phyloP scores from a whole-genome alignment of 2,888 invertebrate species.

The Trichogramma evanescens region DNA sequence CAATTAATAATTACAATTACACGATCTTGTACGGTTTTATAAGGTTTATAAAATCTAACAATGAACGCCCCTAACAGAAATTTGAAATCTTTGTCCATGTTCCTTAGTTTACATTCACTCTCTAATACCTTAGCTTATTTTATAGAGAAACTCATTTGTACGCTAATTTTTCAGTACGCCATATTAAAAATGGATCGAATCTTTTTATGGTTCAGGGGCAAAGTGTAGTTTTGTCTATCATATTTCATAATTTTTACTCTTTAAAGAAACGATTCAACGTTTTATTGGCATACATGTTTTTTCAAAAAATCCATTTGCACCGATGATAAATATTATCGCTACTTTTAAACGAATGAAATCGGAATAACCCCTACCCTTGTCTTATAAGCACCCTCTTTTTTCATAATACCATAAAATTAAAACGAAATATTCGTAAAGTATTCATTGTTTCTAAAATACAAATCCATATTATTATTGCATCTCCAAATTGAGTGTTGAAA shows the following conservation, averaged over 20 bases:
- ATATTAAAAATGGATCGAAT: too few relatives aligned
- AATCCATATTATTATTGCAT: conserved; percentile 14
- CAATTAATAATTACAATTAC: conserved; percentile 18
- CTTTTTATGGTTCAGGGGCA: too few relatives aligned
- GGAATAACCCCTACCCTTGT: too few relatives aligned
- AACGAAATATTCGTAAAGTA: conserved; percentile 5
- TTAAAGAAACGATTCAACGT: conserved; percentile 3
- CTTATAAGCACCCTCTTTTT: not conserved
- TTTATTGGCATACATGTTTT: not conserved
- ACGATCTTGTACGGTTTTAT: conserved; percentile 27
- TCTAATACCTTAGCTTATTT: conserved; percentile 23
- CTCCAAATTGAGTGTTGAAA: not conserved
- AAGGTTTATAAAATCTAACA: conserved; percentile 35
- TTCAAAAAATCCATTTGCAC: not conserved
- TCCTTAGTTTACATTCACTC: conserved; percentile 6
- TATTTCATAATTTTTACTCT: too few relatives aligned
- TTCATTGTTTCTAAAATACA: not conserved
- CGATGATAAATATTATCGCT: too few relatives aligned
- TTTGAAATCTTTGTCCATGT: conserved; percentile 25
- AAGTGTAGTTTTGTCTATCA: too few relatives aligned
- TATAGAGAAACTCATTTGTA: conserved; percentile 16
- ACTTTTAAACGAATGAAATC: too few relatives aligned
- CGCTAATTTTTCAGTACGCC: not conserved
- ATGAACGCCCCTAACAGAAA: conserved; percentile 29
- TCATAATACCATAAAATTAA: conserved; percentile 2